Evolutionary conservation across 2,113 vertebrate genomes (phyloP).

Genomic region (Crotalus viridis): DNA sequence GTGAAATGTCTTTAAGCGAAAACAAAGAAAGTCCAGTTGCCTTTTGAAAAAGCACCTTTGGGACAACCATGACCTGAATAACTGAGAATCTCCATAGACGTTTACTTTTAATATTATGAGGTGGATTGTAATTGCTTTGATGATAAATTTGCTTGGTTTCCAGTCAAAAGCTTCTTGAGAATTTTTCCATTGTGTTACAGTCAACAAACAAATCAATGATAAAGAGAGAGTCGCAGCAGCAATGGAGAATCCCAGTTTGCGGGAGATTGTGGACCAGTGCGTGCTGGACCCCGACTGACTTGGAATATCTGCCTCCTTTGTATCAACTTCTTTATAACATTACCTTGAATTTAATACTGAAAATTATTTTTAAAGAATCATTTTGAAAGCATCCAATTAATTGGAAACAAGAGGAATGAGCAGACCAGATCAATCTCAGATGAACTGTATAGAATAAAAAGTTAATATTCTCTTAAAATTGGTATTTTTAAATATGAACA

Average conservation of each 20-base stretch:
- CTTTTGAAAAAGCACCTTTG: background rate
- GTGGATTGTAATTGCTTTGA: background rate
- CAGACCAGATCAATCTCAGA: conserved; percentile 26
- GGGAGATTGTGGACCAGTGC: conserved; percentile 96
- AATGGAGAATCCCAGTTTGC: conserved; percentile 93
- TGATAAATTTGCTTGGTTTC: background rate
- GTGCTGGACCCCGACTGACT: conserved; percentile 83
- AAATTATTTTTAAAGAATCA: conserved; percentile 60
- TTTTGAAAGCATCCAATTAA: conserved; percentile 62
- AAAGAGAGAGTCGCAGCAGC: conserved; percentile 98
- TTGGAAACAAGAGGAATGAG: conserved; percentile 43
- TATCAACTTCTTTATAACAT: conserved; percentile 54
- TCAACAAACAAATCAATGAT: conserved; percentile 99
- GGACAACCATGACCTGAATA: background rate
- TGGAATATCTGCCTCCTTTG: conserved; percentile 39
- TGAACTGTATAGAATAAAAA: conserved; percentile 36
- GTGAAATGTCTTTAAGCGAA: background rate
- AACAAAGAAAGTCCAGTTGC: background rate
- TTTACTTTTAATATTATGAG: background rate
- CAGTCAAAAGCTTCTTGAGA: conserved; percentile 11
- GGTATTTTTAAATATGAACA: conserved; percentile 62
- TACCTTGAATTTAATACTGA: conserved; percentile 59
- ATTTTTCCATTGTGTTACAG: conserved; percentile 67
- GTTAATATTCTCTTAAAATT: conserved; percentile 60
- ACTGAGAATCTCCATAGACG: background rate